Conservation (phyloP, 2,113 vertebrate species). For the sheep (Ovis aries) region DNA sequence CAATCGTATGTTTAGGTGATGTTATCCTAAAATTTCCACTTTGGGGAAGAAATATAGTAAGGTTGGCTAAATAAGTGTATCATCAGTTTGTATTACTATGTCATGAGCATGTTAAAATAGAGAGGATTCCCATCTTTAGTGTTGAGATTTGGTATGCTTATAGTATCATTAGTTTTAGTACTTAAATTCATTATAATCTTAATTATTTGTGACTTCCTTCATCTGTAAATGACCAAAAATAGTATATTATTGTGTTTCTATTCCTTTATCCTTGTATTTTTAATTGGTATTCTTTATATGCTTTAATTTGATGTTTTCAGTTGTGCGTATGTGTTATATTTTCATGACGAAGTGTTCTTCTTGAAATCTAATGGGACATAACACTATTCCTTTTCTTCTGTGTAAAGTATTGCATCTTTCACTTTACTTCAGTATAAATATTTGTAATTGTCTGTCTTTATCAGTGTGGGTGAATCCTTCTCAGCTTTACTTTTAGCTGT, state of each 20-base stretch:
- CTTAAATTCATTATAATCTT: neutral
- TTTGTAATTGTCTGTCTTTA: neutral
- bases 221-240: neutral
- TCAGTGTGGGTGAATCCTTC: neutral
- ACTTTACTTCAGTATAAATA: neutral
- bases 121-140: neutral
- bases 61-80: conserved; percentile 15
- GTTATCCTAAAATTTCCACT: conserved; percentile 33
- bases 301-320: neutral
- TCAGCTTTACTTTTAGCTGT: neutral
- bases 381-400: neutral
- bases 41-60: neutral
- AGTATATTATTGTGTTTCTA: neutral
- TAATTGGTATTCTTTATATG: neutral
- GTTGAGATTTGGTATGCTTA: neutral
- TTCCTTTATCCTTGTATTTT: neutral
- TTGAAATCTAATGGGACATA: neutral
- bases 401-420: neutral
- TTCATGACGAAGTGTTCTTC: neutral
- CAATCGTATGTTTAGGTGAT: neutral
- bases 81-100: neutral
- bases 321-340: neutral
- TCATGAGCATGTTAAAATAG: conserved; percentile 5
- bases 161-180: neutral
- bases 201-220: neutral